A percentile compares a stretch with the other conserved stretches of the same genome.
phyloP scores from a whole-genome alignment of 64 coral and sea anemone genomes.

The Montipora capricornis region DNA sequence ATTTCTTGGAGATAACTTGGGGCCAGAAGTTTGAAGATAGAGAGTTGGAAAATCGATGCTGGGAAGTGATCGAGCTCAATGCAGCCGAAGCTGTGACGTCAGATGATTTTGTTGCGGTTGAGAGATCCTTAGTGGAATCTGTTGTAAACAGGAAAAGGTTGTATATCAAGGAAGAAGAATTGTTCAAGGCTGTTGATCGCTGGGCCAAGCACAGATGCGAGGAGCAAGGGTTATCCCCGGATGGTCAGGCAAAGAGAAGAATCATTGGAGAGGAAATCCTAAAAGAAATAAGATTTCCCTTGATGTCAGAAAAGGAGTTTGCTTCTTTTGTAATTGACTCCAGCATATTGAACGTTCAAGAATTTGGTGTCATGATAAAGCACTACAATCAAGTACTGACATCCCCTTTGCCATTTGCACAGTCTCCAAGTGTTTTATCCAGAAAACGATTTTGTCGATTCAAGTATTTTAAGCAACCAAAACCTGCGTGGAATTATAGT shows the following conservation, averaged over 20 bases:
- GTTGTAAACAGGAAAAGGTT: neutral
- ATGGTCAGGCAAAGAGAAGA: neutral
- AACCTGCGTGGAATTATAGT: no score
- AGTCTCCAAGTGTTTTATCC: neutral
- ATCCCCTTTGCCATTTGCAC: conserved; percentile 4
- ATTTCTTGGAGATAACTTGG: no score
- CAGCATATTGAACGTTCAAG: neutral
- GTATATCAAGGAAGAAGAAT: neutral
- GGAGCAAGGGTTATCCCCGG: neutral
- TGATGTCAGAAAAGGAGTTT: conserved; percentile 19
- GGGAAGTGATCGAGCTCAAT: neutral
- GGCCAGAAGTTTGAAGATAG: no score
- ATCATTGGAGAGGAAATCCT: neutral
- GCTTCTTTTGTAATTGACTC: neutral
- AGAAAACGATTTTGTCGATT: no score
- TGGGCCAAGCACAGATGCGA: conserved; percentile 1
- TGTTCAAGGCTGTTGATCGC: conserved; percentile 24
- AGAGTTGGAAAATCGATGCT: neutral
- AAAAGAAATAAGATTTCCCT: conserved; percentile 1
- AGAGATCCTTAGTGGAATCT: neutral
- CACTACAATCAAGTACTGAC: conserved; percentile 1
- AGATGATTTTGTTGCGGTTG: conserved; percentile 12
- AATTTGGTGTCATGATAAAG: neutral
- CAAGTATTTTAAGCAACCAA: no score
- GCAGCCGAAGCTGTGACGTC: conserved; percentile 20